These are phyloP conservation scores for Drosophila setifemur DNA, from an alignment of 1,140 invertebrate genomes.

Conservation along the genomic window DNA sequence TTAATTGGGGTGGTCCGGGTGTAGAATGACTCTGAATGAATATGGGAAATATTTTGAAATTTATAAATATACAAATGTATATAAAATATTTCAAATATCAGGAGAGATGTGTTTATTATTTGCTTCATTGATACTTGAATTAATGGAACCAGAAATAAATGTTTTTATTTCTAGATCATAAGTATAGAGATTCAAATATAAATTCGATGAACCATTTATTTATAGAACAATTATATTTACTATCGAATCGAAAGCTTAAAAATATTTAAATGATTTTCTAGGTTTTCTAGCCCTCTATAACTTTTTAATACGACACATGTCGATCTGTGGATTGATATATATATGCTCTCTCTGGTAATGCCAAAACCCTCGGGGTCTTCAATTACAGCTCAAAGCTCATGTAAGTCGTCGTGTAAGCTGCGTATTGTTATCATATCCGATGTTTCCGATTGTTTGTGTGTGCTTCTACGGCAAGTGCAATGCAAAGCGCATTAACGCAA, in stretches of 20 bases:
- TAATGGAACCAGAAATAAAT: too few species aligned
- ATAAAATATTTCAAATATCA: background rate
- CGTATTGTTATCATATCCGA: conserved; percentile 40
- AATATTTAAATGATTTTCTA: too few species aligned
- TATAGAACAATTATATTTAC: too few species aligned
- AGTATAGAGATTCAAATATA: too few species aligned
- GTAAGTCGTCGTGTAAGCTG: conserved; percentile 73
- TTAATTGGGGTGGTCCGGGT: conserved; percentile 6
- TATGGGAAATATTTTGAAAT: background rate
- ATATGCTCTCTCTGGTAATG: background rate
- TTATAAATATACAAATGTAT: background rate
- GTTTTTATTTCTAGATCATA: too few species aligned
- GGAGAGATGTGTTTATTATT: too few species aligned
- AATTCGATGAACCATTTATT: too few species aligned
- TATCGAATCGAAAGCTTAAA: too few species aligned
- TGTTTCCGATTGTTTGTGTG: conserved; percentile 22
- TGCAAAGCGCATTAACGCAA: conserved; percentile 68
- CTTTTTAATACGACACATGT: conserved; percentile 12
- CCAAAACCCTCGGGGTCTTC: conserved; percentile 45
- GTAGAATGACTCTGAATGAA: background rate
- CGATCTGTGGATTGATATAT: conserved; percentile 16
- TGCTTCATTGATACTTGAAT: too few species aligned
- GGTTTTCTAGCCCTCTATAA: background rate
- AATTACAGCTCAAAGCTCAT: conserved; percentile 69
- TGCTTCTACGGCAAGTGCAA: conserved; percentile 50